These are phyloP conservation scores for Trissolcus basalis DNA, from an alignment of 1,140 invertebrate genomes.

Conservation along the genomic window DNA sequence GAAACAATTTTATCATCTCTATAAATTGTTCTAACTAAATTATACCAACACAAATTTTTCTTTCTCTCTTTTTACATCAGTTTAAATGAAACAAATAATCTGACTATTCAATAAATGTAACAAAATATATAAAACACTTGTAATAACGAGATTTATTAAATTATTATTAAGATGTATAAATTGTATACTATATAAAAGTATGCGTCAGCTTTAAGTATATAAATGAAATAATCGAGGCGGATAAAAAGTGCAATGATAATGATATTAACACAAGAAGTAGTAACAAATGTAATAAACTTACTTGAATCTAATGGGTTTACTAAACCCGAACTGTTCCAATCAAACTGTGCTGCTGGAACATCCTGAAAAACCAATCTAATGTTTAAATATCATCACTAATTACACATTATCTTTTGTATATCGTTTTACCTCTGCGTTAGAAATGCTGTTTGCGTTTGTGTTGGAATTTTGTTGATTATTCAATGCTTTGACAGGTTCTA, in stretches of 20 bases:
- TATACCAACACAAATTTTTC: no score
- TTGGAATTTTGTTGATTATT: conserved; percentile 55
- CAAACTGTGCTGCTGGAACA: conserved; percentile 80
- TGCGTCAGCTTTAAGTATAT: no score
- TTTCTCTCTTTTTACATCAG: no score
- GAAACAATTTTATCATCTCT: no score
- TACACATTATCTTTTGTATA: conserved; percentile 1
- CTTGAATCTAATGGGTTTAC: conserved; percentile 80
- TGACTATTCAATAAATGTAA: no score
- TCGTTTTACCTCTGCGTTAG: conserved; percentile 65
- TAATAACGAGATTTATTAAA: no score
- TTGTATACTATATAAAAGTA: no score
- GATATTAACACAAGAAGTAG: background rate
- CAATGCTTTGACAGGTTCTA: conserved; percentile 83
- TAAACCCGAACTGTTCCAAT: conserved; percentile 81
- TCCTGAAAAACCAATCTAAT: conserved; percentile 65
- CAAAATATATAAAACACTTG: no score
- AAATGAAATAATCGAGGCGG: no score
- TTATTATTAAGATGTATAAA: no score
- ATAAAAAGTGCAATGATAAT: background rate
- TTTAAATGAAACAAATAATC: no score
- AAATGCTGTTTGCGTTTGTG: conserved; percentile 51
- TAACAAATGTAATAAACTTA: conserved; percentile 69
- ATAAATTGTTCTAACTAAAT: no score
- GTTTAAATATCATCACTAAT: background rate